Conservation (phyloP, 2,797 vertebrate genomes). For the Erethizon dorsatum region DNA sequence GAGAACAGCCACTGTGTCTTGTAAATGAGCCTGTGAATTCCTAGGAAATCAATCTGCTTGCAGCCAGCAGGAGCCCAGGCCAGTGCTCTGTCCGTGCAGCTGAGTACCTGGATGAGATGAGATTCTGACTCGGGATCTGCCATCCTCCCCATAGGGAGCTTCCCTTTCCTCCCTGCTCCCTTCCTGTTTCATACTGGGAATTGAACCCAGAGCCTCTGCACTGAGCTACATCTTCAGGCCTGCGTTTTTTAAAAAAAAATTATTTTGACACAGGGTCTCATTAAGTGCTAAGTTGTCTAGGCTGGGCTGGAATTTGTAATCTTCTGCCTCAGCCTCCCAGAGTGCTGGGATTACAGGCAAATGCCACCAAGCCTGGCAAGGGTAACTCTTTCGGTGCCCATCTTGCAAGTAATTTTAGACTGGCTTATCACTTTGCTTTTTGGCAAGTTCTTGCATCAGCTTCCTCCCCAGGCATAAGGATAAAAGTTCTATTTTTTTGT, state of each 20-base stretch:
- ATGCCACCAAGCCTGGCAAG: background rate
- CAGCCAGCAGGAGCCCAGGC: background rate
- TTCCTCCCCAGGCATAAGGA: background rate
- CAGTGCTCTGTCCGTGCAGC: background rate
- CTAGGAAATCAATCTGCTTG: background rate
- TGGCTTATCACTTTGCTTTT: background rate
- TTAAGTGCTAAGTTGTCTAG: background rate
- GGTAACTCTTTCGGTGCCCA: background rate
- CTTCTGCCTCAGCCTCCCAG: background rate
- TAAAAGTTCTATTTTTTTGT: background rate
- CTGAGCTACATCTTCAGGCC: background rate
- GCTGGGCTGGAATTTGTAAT: background rate
- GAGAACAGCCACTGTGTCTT: background rate
- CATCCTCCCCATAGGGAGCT: background rate
- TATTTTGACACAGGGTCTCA: background rate
- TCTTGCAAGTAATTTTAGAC: background rate
- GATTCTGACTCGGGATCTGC: background rate
- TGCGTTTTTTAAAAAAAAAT: background rate
- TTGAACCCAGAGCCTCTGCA: background rate
- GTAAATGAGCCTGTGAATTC: slow-evolving; percentile 43
- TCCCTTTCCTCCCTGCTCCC: background rate
- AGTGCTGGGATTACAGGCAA: background rate
- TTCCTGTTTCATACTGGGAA: background rate
- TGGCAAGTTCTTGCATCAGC: slow-evolving; percentile 22
- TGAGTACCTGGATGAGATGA: background rate